phyloP scores from a whole-genome alignment of 2,888 invertebrate genomes.

The Pristionchus mayeri region DNA sequence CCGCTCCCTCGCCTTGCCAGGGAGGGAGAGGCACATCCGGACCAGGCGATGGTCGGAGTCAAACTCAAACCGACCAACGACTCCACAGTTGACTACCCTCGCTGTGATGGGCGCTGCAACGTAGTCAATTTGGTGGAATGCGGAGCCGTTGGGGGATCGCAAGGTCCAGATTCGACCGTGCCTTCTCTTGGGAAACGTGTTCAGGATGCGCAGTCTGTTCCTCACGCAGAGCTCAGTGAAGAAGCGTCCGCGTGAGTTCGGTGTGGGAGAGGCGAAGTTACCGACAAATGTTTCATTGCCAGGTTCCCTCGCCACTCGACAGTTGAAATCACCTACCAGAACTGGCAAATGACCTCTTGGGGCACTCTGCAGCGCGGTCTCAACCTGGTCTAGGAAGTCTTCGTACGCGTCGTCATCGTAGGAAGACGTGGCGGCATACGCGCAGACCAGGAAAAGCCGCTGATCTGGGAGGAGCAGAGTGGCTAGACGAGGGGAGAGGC shows the following conservation, averaged over 20 bases:
- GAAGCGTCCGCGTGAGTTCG: neutral
- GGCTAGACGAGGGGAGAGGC: conserved; percentile 13
- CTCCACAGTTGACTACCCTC: neutral
- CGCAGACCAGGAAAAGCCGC: neutral
- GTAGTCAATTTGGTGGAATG: conserved; percentile 28
- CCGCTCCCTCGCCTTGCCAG: neutral
- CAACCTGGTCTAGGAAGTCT: neutral
- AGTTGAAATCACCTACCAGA: conserved; percentile 4
- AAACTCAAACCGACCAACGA: neutral
- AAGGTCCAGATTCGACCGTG: conserved; percentile 1
- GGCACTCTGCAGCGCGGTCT: neutral
- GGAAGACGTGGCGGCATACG: neutral
- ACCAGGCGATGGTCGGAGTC: neutral
- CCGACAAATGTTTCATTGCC: conserved; percentile 11
- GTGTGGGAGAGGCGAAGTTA: conserved; percentile 1
- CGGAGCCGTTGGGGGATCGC: neutral
- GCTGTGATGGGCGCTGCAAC: conserved; percentile 10
- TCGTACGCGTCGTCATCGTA: neutral
- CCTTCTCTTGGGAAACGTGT: conserved; percentile 21
- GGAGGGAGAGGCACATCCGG: conserved; percentile 14
- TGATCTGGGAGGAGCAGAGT: neutral
- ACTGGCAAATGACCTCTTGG: neutral
- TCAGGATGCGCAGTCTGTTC: neutral
- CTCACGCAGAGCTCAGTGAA: conserved; percentile 9
- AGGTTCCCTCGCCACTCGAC: conserved; percentile 1